Percentiles rank a stretch among this genome's conserved stretches.
These are phyloP conservation scores for Myiotriccus ornatus DNA, from an alignment of 2,797 vertebrate species.

Conservation along the genomic window DNA sequence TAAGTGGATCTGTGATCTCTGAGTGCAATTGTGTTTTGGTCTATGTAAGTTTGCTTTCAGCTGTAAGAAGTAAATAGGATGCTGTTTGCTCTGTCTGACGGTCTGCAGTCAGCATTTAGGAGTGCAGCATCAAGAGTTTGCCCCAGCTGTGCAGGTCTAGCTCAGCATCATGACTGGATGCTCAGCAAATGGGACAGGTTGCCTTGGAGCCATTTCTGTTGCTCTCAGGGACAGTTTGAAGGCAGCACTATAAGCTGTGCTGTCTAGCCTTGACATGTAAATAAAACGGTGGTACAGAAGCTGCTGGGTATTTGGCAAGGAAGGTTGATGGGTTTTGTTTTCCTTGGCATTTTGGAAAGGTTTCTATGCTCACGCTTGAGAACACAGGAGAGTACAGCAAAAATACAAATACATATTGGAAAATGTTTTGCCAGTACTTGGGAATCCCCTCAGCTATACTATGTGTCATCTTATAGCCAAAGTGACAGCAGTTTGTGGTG, in stretches of 20 bases:
- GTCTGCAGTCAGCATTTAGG: not conserved
- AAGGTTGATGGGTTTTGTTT: not conserved
- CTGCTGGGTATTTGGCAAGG: not conserved
- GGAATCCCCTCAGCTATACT: not conserved
- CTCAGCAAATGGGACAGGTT: not conserved
- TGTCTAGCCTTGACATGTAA: not conserved
- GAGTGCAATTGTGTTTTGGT: not conserved
- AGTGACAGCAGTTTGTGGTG: not conserved
- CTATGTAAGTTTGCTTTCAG: not conserved
- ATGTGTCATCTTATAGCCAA: not conserved
- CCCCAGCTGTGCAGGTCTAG: not conserved
- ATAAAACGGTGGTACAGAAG: not conserved
- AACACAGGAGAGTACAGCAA: not conserved
- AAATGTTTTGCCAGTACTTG: not conserved
- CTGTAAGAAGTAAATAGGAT: not conserved
- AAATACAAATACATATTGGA: not conserved
- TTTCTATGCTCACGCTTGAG: fast-evolving
- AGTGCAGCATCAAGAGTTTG: not conserved
- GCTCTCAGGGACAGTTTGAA: not conserved
- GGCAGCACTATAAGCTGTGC: not conserved
- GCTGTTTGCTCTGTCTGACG: not conserved
- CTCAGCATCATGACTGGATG: not conserved
- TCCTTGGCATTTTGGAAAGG: not conserved
- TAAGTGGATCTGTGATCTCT: not conserved
- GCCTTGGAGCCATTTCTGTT: not conserved